Percentiles rank a stretch among this genome's conserved stretches.
phyloP scores from a whole-genome alignment of 2,113 vertebrate species.

The Pedionomus torquatus region DNA sequence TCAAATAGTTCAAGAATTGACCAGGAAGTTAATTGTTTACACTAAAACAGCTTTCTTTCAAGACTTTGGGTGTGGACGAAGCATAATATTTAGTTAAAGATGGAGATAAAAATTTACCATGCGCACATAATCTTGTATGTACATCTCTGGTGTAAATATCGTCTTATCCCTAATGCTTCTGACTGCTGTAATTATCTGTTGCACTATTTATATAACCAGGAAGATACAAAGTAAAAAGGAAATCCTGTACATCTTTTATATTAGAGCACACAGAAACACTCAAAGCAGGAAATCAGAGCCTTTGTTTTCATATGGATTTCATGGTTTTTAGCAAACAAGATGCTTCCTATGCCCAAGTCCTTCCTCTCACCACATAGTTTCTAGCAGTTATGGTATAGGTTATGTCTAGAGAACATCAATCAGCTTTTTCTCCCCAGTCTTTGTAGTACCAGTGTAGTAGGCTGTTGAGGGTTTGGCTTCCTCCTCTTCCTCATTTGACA shows the following conservation, averaged over 20 bases:
- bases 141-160: conserved; percentile 38
- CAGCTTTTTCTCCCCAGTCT: neutral
- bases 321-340: neutral
- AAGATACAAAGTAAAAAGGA: neutral
- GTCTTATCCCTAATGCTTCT: conserved; percentile 20
- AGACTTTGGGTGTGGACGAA: conserved; percentile 43
- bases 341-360: fast-evolving
- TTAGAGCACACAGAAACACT: neutral
- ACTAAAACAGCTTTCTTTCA: conserved; percentile 50
- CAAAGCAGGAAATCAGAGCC: neutral
- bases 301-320: neutral
- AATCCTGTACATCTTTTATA: neutral
- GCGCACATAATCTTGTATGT: conserved; percentile 6
- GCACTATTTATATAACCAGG: conserved; percentile 3
- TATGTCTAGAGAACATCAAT: neutral
- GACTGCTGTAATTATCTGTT: neutral
- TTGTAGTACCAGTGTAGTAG: neutral
- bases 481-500: neutral
- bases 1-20: conserved; percentile 3
- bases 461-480: neutral
- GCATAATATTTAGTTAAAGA: conserved; percentile 60
- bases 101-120: conserved; percentile 33
- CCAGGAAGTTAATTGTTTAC: conserved; percentile 49
- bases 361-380: neutral
- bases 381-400: neutral